Evolutionary conservation across 1,140 invertebrate genomes (phyloP).

Genomic region (Helicoverpa armigera): DNA sequence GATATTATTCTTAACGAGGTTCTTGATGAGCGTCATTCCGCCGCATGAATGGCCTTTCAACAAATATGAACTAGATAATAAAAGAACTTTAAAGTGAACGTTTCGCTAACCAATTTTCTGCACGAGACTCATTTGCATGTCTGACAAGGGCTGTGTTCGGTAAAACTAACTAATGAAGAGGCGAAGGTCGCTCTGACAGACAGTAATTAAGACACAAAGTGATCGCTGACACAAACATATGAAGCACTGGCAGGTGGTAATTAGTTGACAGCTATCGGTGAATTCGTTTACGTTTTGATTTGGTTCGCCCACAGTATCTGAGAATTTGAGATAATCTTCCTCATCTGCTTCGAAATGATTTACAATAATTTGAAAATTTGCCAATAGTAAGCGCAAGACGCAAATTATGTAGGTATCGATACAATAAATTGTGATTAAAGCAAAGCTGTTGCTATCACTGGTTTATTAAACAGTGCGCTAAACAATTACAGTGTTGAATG

Average conservation of each 20-base stretch:
- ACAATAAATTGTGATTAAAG: not conserved
- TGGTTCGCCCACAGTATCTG: not conserved
- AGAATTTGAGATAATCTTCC: not conserved
- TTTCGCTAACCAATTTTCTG: conserved; percentile 47
- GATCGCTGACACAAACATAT: conserved; percentile 47
- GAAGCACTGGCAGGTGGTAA: conserved; percentile 29
- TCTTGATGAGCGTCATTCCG: conserved; percentile 5
- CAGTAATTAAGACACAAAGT: conserved; percentile 63
- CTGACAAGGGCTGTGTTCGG: conserved; percentile 56
- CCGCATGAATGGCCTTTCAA: not conserved
- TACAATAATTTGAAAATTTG: not conserved
- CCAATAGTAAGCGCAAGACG: too few relatives aligned
- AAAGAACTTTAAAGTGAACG: conserved; percentile 30
- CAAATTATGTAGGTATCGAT: not conserved
- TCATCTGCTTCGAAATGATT: not conserved
- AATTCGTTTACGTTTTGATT: conserved; percentile 25
- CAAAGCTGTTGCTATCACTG: not conserved
- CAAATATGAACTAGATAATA: conserved; percentile 19
- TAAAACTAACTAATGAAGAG: conserved; percentile 52
- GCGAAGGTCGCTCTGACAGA: conserved; percentile 57
- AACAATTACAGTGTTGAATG: conserved; percentile 4
- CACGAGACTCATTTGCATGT: conserved; percentile 61
- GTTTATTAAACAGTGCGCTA: not conserved
- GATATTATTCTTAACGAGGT: conserved; percentile 7
- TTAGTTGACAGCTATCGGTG: not conserved